Evolutionary conservation across 2,888 invertebrate species (phyloP), one percentile per base, ranked within the genome.

Genomic region (Rhodophaea formosa): DNA sequence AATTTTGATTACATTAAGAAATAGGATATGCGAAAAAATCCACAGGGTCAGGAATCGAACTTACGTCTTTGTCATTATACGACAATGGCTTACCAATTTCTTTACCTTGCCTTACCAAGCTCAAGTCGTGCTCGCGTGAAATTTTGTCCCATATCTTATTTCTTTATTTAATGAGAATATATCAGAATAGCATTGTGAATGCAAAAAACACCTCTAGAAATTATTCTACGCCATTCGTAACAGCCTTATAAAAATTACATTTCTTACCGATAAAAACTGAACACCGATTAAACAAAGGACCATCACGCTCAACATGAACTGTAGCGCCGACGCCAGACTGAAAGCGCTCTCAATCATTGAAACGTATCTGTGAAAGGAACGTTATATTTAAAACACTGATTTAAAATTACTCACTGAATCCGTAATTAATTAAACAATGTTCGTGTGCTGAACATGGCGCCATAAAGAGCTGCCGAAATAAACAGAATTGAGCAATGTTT

Each of bases 241-340:
- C n/a, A 3, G 23, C 23, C 23, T 23, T 23, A 23, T 3, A 23
- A 23, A 3, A 23, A 23, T 23, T 23, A 23, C 23, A 39, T 39
- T 53, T 60, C 74, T 62, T 74, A 91, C 91, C 71, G 91, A 89
- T 63, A 92, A 74, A 73, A 92, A 88, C 66, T 91, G 88, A 51
- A 92, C 79, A 56, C 91, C 91, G 42, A 91, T 75, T 62, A 92
- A 75, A 70, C 91, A 91, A 15, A 92, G 82, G 1, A 92, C 91
- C 87, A 91, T 89, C 1, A 85, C 91, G 67, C 91, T 91, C 61
- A 91, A 67, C 91, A 92, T 91, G 65, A 92, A 90, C 69, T 92
- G 91, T 53, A 91, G 72, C 42, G 84, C 90, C 43, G 91, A 91
- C 12, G 91, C 88, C 62, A 91, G 69, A 67, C 91, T 91, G 68